phyloP scores from a whole-genome alignment of 2,888 invertebrate genomes.

The Helobdella robusta region DNA sequence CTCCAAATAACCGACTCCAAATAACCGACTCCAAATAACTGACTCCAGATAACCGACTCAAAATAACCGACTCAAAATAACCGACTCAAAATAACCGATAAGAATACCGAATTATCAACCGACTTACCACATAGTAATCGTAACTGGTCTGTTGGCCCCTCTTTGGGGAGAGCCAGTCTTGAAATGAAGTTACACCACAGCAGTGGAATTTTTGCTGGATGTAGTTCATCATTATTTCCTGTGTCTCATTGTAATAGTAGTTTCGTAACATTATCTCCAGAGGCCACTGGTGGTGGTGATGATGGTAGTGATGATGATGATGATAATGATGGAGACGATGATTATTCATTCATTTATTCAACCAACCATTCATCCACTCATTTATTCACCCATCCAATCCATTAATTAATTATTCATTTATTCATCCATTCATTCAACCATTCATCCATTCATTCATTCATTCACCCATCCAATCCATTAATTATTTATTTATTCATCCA shows the following conservation, averaged over 20 bases:
- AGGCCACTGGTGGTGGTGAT: neutral
- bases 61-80: neutral
- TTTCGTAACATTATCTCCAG: neutral
- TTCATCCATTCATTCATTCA: no score
- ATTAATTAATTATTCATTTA: no score
- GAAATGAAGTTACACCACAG: neutral
- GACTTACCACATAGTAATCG: neutral
- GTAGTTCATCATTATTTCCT: constrained; percentile 1
- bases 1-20: no score
- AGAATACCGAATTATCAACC: neutral
- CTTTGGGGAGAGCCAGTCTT: neutral
- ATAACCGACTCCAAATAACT: no score
- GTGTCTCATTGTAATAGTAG: neutral
- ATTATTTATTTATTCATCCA: no score
- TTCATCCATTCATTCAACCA: no score
- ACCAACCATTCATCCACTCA: no score
- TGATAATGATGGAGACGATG: no score
- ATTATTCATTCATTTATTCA: no score
- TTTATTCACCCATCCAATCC: no score
- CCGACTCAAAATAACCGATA: neutral
- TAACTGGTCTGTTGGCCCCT: neutral
- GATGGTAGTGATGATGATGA: constrained; percentile 16
- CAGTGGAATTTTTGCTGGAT: constrained; percentile 6
- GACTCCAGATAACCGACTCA: neutral
- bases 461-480: no score